phyloP scores from a whole-genome alignment of 2,888 invertebrate genomes.

The Laspeyria flexula region DNA sequence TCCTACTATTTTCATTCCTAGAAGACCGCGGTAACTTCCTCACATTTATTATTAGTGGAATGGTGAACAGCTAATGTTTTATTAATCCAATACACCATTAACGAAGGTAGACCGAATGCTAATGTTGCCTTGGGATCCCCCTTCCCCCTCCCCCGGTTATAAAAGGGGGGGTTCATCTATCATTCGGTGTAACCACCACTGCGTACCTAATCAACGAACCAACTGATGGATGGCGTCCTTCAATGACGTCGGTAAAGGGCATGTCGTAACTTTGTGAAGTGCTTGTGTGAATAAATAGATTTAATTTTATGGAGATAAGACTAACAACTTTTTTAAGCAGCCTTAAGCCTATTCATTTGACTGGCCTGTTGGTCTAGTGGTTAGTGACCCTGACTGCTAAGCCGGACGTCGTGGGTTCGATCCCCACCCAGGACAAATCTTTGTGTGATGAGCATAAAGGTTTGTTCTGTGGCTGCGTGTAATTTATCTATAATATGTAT shows the following conservation, averaged over 20 bases:
- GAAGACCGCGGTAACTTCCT: too few relatives aligned
- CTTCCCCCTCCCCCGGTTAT: not conserved
- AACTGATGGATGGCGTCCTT: not conserved
- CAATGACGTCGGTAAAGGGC: not conserved
- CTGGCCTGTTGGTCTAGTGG: too few relatives aligned
- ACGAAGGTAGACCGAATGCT: not conserved
- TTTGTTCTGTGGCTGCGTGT: too few relatives aligned
- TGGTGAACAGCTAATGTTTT: not conserved
- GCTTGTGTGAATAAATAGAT: not conserved
- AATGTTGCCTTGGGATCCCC: not conserved
- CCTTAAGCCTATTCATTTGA: too few relatives aligned
- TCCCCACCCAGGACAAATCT: too few relatives aligned
- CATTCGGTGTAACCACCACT: not conserved
- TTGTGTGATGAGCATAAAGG: too few relatives aligned
- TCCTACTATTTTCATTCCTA: too few relatives aligned
- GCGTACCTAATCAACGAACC: not conserved
- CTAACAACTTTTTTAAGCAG: not conserved
- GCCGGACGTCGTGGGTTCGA: too few relatives aligned
- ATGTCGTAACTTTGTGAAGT: not conserved
- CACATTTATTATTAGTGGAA: too few relatives aligned
- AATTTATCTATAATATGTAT: too few relatives aligned
- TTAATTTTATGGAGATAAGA: not conserved
- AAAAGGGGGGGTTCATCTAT: not conserved
- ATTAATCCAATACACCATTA: slow-evolving; percentile 1
- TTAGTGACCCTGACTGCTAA: too few relatives aligned